Evolutionary conservation across 2,113 vertebrate genomes (phyloP), one percentile per base, ranked within the genome.

Genomic region (Oncorhynchus gorbuscha): DNA sequence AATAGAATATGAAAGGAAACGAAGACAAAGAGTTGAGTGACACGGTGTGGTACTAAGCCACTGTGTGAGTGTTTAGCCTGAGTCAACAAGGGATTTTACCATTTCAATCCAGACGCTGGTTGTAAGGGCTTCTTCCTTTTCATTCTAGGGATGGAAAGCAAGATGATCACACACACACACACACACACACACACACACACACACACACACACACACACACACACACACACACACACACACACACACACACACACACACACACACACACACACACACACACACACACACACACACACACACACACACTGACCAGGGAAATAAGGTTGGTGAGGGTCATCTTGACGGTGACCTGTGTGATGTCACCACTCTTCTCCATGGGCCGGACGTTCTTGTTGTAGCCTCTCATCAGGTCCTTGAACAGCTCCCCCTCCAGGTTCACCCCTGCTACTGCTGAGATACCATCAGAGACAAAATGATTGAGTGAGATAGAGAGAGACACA

Each of bases 261-360:
- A 24, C 39, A 20, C 14, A 75, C 67, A 9, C 20, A 18, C 49
- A 24, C 1, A 7, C 7, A 71, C 12, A 12, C 22, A 14, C 30
- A 66, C 51, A 30, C 30, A 72, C 13, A 76, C 28, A 73, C 2
- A 24, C 39, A 20, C 14, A 75, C 67, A 9, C 20, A 18, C 49
- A 24, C 1, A 7, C 7, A 28, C 87, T 87, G 88, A 99, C 97
- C 95, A 99, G 85, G 71, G 97, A 97, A 89, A 99, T 98, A 82
- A 99, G 95, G 86, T 99, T 99, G 85, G 97, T 99, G 78, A 99
- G 96, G 0, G 96, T 99, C 86, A 99, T 94, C 91, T 98, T 99
- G 81, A 99, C 91, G 76, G 90, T 89, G 69, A 99, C 95, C 0
- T 95, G 91, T 1, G 95, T 95, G 84, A 98, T 75, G 6, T 97